Evolutionary conservation across 1,140 invertebrate species (phyloP), one percentile per base, ranked within the genome.

Genomic region (Drosophila santomea): DNA sequence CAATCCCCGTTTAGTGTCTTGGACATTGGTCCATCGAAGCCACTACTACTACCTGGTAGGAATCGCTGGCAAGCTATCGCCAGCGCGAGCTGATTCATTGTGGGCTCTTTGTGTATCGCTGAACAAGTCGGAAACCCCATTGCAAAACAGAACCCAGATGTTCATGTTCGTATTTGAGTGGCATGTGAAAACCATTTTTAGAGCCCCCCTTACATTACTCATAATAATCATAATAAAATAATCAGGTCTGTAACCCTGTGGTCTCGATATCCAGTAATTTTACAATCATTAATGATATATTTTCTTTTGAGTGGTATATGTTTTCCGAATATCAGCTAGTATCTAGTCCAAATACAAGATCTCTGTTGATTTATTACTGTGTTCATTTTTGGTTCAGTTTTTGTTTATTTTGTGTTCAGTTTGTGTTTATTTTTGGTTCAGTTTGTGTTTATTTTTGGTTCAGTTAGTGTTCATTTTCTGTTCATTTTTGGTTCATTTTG

Each of bases 81-180:
- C 50, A 36, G 14, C 28, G 17, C 15, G 4, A 36, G 50, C 20
- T 63, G 60, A 63, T 60, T 63, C 60, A 63, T 43, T 12, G 11
- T 1, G 4, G 8, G 1, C 3, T 25, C 47, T 25, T 15, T 35
- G 43, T 28, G 28, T 2, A 14, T 23, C 35, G 17, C 17, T 54
- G 35, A 58, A 41, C 52, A 58, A 43, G 36, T 63, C 38, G 28
- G 38, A 35, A 43, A 63, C 28, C 17, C 55, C 28, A 43, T 63
- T 60, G 28, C 60, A n/a, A 43, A 20, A 41, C 54, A 35, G 35
- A 62, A 20, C 25, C 12, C 52, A 59, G 38, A 59, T 62, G 17
- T 32, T 17, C 2, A 59, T 62, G 17, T 32, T 17, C 2, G 48
- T 2, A 32, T 20, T 17, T 20, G 15, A n/a, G 23, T 28, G 55